Conservation (phyloP, 2,888 invertebrate genomes). For the Apodemia zela region DNA sequence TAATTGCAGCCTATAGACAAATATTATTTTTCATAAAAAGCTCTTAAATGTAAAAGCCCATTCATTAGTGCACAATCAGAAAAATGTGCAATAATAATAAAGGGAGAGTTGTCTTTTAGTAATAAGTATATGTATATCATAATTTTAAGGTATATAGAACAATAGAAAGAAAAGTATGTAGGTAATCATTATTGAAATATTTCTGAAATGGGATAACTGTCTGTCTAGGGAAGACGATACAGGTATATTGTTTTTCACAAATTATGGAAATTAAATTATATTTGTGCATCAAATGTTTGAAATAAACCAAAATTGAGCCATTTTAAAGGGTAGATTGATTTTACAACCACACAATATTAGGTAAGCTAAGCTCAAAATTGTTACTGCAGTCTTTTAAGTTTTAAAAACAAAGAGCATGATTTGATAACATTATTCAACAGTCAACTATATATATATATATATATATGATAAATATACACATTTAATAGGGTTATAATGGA, state of each 20-base stretch:
- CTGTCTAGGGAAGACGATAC: not conserved
- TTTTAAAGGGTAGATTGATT: not conserved
- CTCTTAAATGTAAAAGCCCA: constrained; percentile 62
- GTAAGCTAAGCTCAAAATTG: constrained; percentile 4
- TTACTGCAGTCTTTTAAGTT: constrained; percentile 11
- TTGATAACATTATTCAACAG: not conserved
- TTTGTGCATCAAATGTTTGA: constrained; percentile 11
- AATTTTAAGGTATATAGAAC: constrained; percentile 9
- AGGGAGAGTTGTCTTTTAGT: constrained; percentile 49
- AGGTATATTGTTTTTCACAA: not conserved
- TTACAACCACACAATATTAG: constrained; percentile 10
- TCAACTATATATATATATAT: not conserved
- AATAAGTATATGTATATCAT: not conserved
- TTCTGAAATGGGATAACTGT: not conserved
- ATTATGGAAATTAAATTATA: constrained; percentile 1
- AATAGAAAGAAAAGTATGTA: not conserved
- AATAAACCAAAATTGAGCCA: constrained; percentile 5
- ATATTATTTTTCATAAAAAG: constrained; percentile 50
- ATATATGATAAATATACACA: not conserved
- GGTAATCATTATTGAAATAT: not conserved
- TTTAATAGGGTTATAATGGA: not conserved
- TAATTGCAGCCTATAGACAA: constrained; percentile 66
- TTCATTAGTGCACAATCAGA: constrained; percentile 64
- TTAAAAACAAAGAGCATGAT: not conserved
- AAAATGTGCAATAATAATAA: constrained; percentile 65